Base-by-base conservation (phyloP, 2,797 vertebrate species). In the Thamnophis elegans region DNA sequence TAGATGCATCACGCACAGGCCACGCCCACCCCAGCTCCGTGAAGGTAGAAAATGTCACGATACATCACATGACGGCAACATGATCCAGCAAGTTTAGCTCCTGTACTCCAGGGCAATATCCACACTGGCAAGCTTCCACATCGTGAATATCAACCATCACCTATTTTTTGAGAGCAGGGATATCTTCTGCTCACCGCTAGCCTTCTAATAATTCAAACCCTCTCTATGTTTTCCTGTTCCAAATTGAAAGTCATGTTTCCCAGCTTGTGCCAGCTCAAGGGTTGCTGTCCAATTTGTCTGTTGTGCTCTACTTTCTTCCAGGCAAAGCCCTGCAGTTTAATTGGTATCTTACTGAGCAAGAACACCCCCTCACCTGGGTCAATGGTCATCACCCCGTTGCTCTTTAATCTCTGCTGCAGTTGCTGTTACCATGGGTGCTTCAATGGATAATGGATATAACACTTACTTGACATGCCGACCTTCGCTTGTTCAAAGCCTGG, bases 11-110 rank as follows among this genome's bases (percentile, higher is more conserved):
- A n/a, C 0, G 0, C 1, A 4, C 11, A 62, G 60, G 11, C 60
- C 26, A 62, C 1, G 0, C 4, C 26, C 60, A 62, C 26, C 4
- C 60, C 60, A n/a, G 26, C 60, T 62, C 60, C 0, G 1, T 4
- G 10, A 62, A n/a, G 26, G 60, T 12, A 5, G 1, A 62, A 62
- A 62, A 62, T 1, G 4, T 13, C 0, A 0, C 1, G 0, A 62
- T 62, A 62, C 0, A 1, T 62, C 11, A 62, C 4, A 0, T 5
- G 60, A 62, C 0, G 11, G 60, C 60, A 26, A 26, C 1, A 2
- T 60, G 59, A 60, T 3, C 1, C 1, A 9, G 9, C 59, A n/a
- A 62, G 60, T 62, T 62, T 62, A 26, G 4, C 60, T 28, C 60
- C 1, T 3, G 4, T 32, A 32, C 51, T 55, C 89, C 13, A 90